phyloP scores from a whole-genome alignment of 2,113 vertebrate species.

The Cyrtonyx montezumae region DNA sequence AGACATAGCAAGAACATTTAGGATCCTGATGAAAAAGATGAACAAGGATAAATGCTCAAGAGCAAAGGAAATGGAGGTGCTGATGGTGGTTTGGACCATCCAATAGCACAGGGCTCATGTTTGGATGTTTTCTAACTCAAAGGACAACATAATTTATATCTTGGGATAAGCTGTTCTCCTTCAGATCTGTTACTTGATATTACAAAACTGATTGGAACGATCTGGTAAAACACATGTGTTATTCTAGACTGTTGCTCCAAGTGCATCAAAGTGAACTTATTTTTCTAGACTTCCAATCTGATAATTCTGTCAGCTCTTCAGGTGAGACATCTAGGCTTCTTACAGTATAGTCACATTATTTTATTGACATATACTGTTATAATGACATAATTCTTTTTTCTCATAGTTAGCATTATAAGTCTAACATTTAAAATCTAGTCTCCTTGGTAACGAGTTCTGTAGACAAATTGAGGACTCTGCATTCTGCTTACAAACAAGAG shows the following conservation, averaged over 20 bases:
- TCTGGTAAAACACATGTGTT: neutral
- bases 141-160: neutral
- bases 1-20: neutral
- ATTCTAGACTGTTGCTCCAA: neutral
- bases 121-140: neutral
- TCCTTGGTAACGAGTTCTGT: neutral
- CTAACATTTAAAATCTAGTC: neutral
- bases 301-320: neutral
- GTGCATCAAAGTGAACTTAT: neutral
- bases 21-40: neutral
- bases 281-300: neutral
- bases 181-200: neutral
- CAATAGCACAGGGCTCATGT: accelerated
- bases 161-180: neutral
- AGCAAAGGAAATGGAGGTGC: neutral
- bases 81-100: neutral
- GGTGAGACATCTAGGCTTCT: neutral
- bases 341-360: neutral
- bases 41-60: accelerated
- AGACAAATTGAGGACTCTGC: neutral
- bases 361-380: neutral
- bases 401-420: neutral
- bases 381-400: neutral
- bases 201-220: neutral
- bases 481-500: neutral